Conservation (phyloP, 2,113 vertebrate species). For the Melospiza georgiana region DNA sequence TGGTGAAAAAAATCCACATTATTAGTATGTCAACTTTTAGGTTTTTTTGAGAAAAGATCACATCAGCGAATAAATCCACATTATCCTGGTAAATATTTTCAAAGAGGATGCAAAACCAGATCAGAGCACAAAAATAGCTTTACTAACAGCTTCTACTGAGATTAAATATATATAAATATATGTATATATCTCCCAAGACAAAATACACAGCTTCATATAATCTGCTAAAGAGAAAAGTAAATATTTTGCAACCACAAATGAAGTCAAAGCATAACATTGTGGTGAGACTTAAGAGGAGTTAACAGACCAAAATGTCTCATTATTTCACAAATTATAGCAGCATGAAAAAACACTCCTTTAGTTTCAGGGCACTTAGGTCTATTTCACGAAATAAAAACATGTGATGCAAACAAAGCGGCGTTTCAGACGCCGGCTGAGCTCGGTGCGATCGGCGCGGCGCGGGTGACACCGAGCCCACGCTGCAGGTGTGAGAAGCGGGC, state of each 20-base stretch:
- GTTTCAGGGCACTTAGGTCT: conserved; percentile 42
- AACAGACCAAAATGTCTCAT: conserved; percentile 59
- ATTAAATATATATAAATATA: conserved; percentile 23
- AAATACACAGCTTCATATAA: conserved; percentile 60
- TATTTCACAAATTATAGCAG: conserved; percentile 61
- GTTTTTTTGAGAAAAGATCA: background rate
- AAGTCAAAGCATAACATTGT: conserved; percentile 58
- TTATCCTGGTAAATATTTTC: conserved; percentile 4
- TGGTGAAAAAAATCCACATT: background rate
- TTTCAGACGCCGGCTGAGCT: background rate
- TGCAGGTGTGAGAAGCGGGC: background rate
- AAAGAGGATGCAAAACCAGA: conserved; percentile 4
- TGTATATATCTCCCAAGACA: conserved; percentile 50
- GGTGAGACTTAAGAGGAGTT: conserved; percentile 64
- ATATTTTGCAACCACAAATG: conserved; percentile 67
- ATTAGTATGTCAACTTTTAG: background rate
- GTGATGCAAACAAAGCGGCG: background rate
- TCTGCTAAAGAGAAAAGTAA: conserved; percentile 65
- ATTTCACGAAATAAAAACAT: conserved; percentile 29
- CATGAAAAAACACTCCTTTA: conserved; percentile 39
- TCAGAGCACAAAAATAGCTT: conserved; percentile 2
- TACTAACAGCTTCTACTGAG: conserved; percentile 15
- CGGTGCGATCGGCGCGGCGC: rapidly evolving
- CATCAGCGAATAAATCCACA: background rate
- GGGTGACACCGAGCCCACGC: background rate